A percentile compares a stretch with the other conserved stretches of the same genome.
Evolutionary conservation across 2,888 invertebrate species (phyloP).

Genomic region (Scelioninae gen. 1): DNA sequence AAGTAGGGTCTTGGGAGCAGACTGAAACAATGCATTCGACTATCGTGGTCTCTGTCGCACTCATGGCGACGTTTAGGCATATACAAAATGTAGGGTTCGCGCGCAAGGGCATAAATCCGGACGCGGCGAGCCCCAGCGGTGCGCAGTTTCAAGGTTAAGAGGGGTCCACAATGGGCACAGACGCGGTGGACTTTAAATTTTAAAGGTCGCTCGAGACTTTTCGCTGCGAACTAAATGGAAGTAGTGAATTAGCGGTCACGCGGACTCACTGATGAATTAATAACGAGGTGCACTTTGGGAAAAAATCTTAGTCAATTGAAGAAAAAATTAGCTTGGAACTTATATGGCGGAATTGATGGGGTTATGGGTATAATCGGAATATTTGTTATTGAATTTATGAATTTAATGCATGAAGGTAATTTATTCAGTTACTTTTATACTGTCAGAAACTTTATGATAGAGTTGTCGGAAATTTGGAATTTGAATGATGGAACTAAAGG

Average conservation of each 20-base stretch:
- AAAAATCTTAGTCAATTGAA: too few relatives aligned
- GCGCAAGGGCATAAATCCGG: conserved; percentile 54
- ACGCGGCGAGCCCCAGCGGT: conserved; percentile 35
- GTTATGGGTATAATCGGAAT: too few relatives aligned
- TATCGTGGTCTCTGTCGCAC: conserved; percentile 44
- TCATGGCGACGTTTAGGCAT: conserved; percentile 8
- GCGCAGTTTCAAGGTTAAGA: conserved; percentile 59
- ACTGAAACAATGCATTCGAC: conserved; percentile 59
- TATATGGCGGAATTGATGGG: too few relatives aligned
- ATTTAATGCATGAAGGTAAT: too few relatives aligned
- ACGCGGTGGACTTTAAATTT: conserved; percentile 55
- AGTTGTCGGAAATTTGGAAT: too few relatives aligned
- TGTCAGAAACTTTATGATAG: too few relatives aligned
- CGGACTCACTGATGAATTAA: conserved; percentile 18
- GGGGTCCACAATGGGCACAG: conserved; percentile 46
- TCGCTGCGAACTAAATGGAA: neutral
- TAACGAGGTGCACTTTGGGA: too few relatives aligned
- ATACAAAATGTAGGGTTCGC: conserved; percentile 31
- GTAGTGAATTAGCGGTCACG: conserved; percentile 7
- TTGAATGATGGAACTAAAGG: too few relatives aligned
- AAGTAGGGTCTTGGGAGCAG: conserved; percentile 48
- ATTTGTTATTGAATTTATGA: too few relatives aligned
- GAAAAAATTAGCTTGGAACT: too few relatives aligned
- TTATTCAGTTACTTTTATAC: too few relatives aligned
- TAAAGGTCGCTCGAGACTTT: conserved; percentile 42